Conservation (phyloP, 2,888 invertebrate genomes). For the Rhorus exstirpatorius region DNA sequence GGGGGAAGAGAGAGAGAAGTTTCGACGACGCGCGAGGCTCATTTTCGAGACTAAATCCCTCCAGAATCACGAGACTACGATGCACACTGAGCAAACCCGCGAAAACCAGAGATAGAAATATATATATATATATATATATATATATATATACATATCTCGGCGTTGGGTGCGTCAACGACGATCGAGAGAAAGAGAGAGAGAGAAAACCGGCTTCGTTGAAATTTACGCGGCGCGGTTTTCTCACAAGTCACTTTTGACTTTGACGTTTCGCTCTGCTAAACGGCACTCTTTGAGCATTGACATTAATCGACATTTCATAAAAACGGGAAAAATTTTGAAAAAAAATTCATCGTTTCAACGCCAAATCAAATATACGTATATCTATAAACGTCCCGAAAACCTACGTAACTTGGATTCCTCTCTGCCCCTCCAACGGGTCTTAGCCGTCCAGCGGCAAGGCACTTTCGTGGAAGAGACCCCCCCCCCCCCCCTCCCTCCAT, state of each 20-base stretch:
- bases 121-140: constrained; percentile 22
- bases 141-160: too few relatives aligned
- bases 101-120: constrained; percentile 22
- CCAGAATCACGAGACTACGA: constrained; percentile 17
- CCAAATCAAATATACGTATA: neutral
- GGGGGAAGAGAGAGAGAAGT: neutral
- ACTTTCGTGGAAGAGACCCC: neutral
- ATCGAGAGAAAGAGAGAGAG: constrained; percentile 42
- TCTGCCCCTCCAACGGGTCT: constrained; percentile 4
- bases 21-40: constrained; percentile 17
- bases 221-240: constrained; percentile 57
- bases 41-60: constrained; percentile 13
- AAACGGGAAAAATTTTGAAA: neutral
- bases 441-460: constrained; percentile 4
- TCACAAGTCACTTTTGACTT: constrained; percentile 78
- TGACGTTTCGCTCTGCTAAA: constrained; percentile 75
- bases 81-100: neutral
- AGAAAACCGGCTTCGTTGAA: constrained; percentile 64
- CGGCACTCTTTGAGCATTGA: constrained; percentile 55
- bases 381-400: neutral
- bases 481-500: too few relatives aligned
- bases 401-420: constrained; percentile 2
- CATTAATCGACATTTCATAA: constrained; percentile 36
- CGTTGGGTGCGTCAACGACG: constrained; percentile 49
- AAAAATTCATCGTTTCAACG: neutral